These are phyloP conservation scores for Stegophylla sp. DNA, from an alignment of 2,888 invertebrate genomes.

Conservation along the genomic window DNA sequence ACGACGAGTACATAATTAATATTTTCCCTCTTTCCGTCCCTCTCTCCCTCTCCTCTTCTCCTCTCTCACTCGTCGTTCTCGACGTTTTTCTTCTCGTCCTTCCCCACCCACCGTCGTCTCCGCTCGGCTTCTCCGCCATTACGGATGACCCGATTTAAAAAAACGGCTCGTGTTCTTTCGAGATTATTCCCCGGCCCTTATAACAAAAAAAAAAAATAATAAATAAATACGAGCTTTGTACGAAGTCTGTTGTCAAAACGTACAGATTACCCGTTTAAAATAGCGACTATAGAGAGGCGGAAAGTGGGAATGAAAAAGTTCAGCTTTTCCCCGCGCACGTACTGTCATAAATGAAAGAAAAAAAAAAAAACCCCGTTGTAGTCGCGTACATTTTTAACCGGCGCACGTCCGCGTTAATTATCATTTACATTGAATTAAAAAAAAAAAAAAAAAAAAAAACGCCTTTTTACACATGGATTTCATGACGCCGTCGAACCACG, in stretches of 20 bases:
- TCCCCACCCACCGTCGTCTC: not conserved
- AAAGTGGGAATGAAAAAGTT: not conserved
- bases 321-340: not conserved
- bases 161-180: conserved; percentile 28
- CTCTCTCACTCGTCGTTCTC: too few relatives aligned
- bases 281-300: too few relatives aligned
- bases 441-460: too few relatives aligned
- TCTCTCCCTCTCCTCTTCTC: not conserved
- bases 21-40: conserved; percentile 18
- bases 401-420: conserved; percentile 24
- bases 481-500: too few relatives aligned
- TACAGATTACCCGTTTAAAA: conserved; percentile 6
- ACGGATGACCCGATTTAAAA: conserved; percentile 27
- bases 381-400: not conserved
- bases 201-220: conserved; percentile 2
- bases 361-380: not conserved
- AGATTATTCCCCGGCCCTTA: not conserved
- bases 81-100: not conserved
- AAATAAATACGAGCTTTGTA: conserved; percentile 3
- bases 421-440: conserved; percentile 29
- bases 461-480: not conserved
- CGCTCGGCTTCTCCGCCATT: conserved; percentile 25
- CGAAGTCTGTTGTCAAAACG: conserved; percentile 30
- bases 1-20: conserved; percentile 52
- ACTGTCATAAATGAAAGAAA: not conserved